phyloP scores from a whole-genome alignment of 1,140 invertebrate species.

The Hetaerina americana region DNA sequence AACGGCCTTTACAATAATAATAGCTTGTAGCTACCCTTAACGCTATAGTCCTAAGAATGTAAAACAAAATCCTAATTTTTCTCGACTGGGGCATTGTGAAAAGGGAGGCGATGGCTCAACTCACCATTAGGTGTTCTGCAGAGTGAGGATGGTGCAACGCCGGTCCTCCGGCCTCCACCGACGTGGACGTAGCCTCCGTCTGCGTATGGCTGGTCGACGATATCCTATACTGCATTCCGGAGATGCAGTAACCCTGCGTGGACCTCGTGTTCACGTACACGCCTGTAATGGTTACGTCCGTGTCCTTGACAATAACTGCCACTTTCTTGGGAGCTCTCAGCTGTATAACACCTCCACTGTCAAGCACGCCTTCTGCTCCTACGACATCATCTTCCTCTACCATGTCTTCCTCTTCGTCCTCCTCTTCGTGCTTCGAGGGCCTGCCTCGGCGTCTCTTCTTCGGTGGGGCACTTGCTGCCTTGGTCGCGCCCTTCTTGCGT shows the following conservation, averaged over 20 bases:
- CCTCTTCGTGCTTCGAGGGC: constrained; percentile 11
- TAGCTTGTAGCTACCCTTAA: no score
- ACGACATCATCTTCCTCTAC: not conserved
- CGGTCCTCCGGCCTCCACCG: constrained; percentile 31
- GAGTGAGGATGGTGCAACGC: not conserved
- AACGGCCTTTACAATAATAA: no score
- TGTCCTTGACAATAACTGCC: constrained; percentile 65
- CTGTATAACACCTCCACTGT: constrained; percentile 26
- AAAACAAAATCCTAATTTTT: no score
- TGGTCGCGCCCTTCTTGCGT: not conserved
- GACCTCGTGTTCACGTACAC: constrained; percentile 61
- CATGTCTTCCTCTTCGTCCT: constrained; percentile 5
- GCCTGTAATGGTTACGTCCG: constrained; percentile 66
- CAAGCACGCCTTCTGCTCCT: constrained; percentile 6
- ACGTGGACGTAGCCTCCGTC: constrained; percentile 60
- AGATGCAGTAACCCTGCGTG: constrained; percentile 68
- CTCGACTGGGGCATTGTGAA: no score
- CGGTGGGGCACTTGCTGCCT: constrained; percentile 21
- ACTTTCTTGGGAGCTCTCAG: constrained; percentile 35
- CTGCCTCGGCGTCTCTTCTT: constrained; percentile 20
- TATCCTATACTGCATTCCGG: constrained; percentile 70
- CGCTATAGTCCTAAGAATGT: no score
- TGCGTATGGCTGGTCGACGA: constrained; percentile 60
- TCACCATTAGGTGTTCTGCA: not conserved
- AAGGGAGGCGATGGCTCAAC: no score